Evolutionary conservation across 2,113 vertebrate genomes (phyloP), one percentile per base, ranked within the genome.

Genomic region (Chrysemys picta): DNA sequence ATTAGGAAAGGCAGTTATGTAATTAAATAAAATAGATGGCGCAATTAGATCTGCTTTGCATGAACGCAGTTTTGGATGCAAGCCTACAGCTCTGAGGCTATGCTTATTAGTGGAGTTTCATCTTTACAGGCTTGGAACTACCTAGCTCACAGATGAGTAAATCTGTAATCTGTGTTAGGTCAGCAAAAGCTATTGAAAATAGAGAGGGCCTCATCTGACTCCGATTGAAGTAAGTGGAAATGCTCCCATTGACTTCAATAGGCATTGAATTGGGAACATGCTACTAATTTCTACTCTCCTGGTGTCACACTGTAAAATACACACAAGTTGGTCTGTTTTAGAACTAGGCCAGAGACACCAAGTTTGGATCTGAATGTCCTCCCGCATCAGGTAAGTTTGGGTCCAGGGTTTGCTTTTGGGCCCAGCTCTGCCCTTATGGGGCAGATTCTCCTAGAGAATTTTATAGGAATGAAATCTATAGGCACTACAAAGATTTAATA

Each of bases 111-210:
- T 81, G 53, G 29, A 84, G 50, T 25, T 14, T 3, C 57, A 50
- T 80, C 59, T 27, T 45, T 24, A 8, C 4, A 22, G 50, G 47
- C 35, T 5, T 49, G 1, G 13, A 25, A 42, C 72, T 59, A 10
- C n/a, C 42, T 11, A 2, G 49, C 69, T 87, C 75, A 82, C 21
- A 80, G 85, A 65, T 29, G 5, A 11, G 4, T 21, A 29, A 14
- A 3, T 6, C 2, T 0, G 1, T 19, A 7, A 1, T 49, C 22
- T 45, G 35, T 1, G 54, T 17, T 69, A 69, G 83, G 21, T 56
- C 21, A 17, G n/a, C 45, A 35, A 24, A 82, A 50, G 24, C 72
- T 45, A 45, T 9, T n/a, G 62, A 19, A n/a, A 69, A n/a, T 9
- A 69, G 62, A n/a, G 35, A n/a, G 17, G 62, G 62, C 35, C 42